Percentiles rank a stretch among this genome's conserved stretches.
Conservation (phyloP, 2,797 vertebrate species). For the Rhabdophis nuchalis region DNA sequence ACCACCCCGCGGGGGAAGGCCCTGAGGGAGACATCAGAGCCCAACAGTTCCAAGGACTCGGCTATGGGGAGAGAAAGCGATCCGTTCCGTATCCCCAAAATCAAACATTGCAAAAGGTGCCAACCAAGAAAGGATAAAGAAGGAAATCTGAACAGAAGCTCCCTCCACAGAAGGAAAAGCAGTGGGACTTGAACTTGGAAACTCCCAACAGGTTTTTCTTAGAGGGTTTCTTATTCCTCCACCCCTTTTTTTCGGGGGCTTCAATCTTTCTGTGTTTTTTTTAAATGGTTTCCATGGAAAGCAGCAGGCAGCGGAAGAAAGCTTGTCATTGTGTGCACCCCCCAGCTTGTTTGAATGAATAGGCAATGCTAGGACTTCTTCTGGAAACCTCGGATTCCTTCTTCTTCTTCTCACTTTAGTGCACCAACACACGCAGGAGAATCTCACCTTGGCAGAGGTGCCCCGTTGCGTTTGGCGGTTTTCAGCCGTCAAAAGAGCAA, state of each 20-base stretch:
- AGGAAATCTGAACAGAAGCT: neutral
- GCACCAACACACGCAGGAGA: neutral
- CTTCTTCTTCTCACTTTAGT: neutral
- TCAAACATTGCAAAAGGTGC: neutral
- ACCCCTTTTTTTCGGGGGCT: neutral
- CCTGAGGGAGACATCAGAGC: neutral
- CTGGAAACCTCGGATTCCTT: neutral
- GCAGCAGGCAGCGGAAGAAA: neutral
- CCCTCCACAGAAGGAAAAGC: neutral
- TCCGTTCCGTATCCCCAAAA: neutral
- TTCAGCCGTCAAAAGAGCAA: neutral
- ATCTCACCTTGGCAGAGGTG: too few species aligned
- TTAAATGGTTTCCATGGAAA: neutral
- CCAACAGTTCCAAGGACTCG: neutral
- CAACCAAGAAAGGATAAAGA: neutral
- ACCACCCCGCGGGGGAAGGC: neutral
- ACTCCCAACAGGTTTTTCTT: neutral
- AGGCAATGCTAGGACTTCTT: neutral
- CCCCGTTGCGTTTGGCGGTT: neutral
- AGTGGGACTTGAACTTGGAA: neutral
- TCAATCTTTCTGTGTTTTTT: neutral
- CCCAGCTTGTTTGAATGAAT: neutral
- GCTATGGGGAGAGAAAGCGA: neutral
- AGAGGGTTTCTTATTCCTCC: neutral
- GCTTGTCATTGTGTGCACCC: neutral